phyloP scores from a whole-genome alignment of 2,797 vertebrate genomes.

The Rhynchonycteris naso region DNA sequence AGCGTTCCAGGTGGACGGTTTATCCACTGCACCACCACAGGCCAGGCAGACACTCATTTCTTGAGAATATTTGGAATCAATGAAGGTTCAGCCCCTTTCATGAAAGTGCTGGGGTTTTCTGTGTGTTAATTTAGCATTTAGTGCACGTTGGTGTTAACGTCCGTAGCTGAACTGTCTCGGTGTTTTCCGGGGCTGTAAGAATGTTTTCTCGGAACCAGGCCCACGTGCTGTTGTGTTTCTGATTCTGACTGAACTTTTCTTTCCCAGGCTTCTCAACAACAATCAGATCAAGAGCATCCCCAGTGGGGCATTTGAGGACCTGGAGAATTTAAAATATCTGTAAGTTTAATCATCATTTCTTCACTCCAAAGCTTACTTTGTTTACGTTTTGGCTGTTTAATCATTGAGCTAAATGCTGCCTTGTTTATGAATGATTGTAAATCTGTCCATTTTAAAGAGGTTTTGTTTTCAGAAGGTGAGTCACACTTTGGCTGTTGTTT shows the following conservation, averaged over 20 bases:
- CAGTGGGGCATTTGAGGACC: slow-evolving; percentile 94
- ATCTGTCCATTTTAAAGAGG: not conserved
- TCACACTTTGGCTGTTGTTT: not conserved
- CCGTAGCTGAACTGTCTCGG: fast-evolving
- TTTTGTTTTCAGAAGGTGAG: not conserved
- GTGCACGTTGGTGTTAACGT: fast-evolving
- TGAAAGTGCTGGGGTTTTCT: fast-evolving
- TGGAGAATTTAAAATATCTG: slow-evolving; percentile 99
- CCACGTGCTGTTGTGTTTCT: not conserved
- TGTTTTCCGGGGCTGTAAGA: no score
- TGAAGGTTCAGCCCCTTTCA: no score
- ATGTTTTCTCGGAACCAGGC: not conserved
- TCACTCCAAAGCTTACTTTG: fast-evolving
- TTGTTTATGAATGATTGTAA: no score
- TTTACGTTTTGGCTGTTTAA: not conserved
- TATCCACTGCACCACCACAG: no score
- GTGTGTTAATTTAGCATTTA: fast-evolving
- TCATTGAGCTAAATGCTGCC: fast-evolving
- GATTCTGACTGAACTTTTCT: not conserved
- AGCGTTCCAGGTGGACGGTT: no score
- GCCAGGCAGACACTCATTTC: fast-evolving
- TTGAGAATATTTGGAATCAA: fast-evolving
- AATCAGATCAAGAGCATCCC: slow-evolving; percentile 97
- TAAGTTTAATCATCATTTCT: slow-evolving; percentile 84
- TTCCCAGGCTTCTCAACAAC: slow-evolving; percentile 96